Evolutionary conservation across 2,797 vertebrate genomes (phyloP).

Genomic region (Cichlasoma orientale): DNA sequence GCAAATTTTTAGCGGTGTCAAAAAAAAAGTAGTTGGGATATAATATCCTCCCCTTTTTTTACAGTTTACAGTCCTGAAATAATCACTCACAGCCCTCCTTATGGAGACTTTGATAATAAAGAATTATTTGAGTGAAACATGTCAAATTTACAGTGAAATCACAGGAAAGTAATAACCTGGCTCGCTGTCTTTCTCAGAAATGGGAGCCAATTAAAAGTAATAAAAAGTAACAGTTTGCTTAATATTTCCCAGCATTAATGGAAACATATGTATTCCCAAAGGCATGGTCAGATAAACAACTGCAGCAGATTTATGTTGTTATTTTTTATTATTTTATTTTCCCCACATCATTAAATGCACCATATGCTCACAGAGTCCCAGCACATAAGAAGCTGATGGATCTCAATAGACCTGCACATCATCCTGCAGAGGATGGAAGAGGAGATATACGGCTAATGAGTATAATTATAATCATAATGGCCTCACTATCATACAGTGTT

Average conservation of each 20-base stretch:
- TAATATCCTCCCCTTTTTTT: not conserved
- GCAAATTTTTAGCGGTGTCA: not conserved
- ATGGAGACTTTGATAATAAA: not conserved
- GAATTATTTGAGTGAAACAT: not conserved
- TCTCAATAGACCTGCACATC: constrained; percentile 50
- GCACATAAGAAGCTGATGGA: constrained; percentile 31
- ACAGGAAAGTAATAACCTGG: not conserved
- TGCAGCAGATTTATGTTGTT: constrained; percentile 32
- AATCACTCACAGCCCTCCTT: not conserved
- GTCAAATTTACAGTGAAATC: not conserved
- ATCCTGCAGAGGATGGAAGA: constrained; percentile 42
- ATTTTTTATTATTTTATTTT: constrained; percentile 10
- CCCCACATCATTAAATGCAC: constrained; percentile 40
- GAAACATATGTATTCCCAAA: constrained; percentile 22
- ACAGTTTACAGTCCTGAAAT: not conserved
- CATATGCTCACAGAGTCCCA: constrained; percentile 58
- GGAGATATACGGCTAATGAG: constrained; percentile 63
- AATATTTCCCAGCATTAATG: constrained; percentile 10
- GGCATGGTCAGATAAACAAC: constrained; percentile 40
- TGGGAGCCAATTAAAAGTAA: constrained; percentile 9
- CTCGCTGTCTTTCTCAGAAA: not conserved
- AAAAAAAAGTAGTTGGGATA: not conserved
- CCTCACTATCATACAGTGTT: constrained; percentile 49
- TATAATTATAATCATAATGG: constrained; percentile 60
- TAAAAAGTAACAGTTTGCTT: not conserved